phyloP scores from a whole-genome alignment of 2,888 invertebrate species.

The Torymus aiolomorphi region DNA sequence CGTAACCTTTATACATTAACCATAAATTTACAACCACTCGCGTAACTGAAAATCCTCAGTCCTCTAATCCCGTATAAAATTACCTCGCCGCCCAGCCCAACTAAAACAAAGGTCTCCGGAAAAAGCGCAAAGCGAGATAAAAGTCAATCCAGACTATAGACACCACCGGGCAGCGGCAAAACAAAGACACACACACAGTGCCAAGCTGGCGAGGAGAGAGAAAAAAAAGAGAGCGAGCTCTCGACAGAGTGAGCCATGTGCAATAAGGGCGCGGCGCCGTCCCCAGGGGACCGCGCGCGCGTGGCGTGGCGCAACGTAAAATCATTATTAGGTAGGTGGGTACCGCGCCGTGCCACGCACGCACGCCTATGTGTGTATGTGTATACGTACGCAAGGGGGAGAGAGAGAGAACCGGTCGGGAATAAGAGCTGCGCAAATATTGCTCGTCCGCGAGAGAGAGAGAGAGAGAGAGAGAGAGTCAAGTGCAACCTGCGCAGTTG shows the following conservation, averaged over 20 bases:
- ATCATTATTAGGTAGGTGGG: slow-evolving; percentile 75
- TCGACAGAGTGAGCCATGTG: slow-evolving; percentile 71
- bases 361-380: not conserved
- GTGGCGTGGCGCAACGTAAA: slow-evolving; percentile 75
- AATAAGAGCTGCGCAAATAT: slow-evolving; percentile 75
- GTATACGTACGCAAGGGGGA: slow-evolving; percentile 48
- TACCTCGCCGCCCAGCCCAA: no score
- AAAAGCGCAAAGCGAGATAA: slow-evolving; percentile 26
- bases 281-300: slow-evolving; percentile 70
- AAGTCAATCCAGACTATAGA: slow-evolving; percentile 44
- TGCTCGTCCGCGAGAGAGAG: slow-evolving; percentile 38
- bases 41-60: no score
- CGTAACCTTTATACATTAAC: no score
- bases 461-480: slow-evolving; percentile 63
- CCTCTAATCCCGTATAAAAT: no score
- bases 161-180: slow-evolving; percentile 18
- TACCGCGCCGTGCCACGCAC: slow-evolving; percentile 44
- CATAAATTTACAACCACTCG: no score
- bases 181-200: not conserved
- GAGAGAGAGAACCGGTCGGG: slow-evolving; percentile 60
- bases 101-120: slow-evolving; percentile 2
- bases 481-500: slow-evolving; percentile 65
- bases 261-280: slow-evolving; percentile 75
- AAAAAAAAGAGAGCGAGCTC: slow-evolving; percentile 5
- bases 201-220: not conserved